Conservation (phyloP, 2,113 vertebrate genomes). For the Podarcis cretensis region DNA sequence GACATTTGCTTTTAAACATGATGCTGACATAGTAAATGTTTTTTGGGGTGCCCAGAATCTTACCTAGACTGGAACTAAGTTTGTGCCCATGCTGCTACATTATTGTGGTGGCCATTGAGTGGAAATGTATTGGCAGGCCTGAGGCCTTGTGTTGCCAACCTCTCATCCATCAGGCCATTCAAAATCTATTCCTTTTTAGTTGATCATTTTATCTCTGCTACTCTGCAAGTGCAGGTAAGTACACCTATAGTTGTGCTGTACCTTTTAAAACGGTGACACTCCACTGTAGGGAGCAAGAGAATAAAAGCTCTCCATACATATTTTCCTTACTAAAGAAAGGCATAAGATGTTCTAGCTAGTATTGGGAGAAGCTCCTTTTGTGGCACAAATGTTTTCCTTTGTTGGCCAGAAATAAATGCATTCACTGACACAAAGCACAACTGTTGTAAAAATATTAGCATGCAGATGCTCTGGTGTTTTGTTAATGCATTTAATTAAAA, state of each 20-base stretch:
- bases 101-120: neutral
- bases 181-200: neutral
- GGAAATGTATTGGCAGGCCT: neutral
- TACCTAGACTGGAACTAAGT: neutral
- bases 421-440: conserved; percentile 85
- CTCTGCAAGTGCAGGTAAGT: neutral
- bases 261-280: neutral
- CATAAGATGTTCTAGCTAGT: conserved; percentile 47
- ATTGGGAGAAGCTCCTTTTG: conserved; percentile 66
- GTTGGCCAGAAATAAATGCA: conserved; percentile 80
- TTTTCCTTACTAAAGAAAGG: conserved; percentile 27
- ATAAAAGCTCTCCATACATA: conserved; percentile 4
- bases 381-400: conserved; percentile 77
- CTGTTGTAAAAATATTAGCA: conserved; percentile 88
- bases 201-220: no score
- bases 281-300: neutral
- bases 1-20: neutral
- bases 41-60: neutral
- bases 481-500: conserved; percentile 80
- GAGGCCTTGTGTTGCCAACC: neutral
- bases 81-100: neutral
- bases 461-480: conserved; percentile 88
- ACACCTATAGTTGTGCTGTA: rapidly evolving
- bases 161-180: neutral
- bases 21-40: neutral